These are phyloP conservation scores for Belonocnema kinseyi DNA, from an alignment of 1,140 invertebrate genomes.

Conservation along the genomic window DNA sequence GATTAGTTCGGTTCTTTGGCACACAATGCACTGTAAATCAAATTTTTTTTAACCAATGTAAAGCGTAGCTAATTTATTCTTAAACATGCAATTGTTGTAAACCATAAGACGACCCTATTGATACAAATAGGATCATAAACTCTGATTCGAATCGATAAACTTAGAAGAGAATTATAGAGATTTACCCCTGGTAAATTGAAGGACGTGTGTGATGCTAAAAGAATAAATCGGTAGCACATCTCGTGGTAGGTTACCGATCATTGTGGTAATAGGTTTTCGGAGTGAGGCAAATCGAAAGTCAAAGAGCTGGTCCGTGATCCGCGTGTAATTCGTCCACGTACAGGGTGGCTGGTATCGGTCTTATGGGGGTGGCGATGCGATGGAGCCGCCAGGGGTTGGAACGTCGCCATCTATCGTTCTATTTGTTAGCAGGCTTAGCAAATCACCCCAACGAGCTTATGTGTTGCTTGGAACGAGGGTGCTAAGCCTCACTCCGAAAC, in stretches of 20 bases:
- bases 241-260: slow-evolving; percentile 24
- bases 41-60: too few species aligned
- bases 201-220: slow-evolving; percentile 24
- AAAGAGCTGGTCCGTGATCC: slow-evolving; percentile 66
- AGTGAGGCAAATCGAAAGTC: slow-evolving; percentile 70
- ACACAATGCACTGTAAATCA: too few species aligned
- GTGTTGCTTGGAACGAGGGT: slow-evolving; percentile 67
- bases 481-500: slow-evolving; percentile 64
- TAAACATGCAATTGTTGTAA: too few species aligned
- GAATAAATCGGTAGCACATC: slow-evolving; percentile 15
- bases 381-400: slow-evolving; percentile 54
- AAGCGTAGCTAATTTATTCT: too few species aligned
- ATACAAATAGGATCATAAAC: neutral
- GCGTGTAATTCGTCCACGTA: slow-evolving; percentile 69
- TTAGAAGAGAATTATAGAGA: neutral
- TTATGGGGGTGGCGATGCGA: slow-evolving; percentile 46
- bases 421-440: slow-evolving; percentile 76
- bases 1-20: too few species aligned
- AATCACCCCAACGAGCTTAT: slow-evolving; percentile 74
- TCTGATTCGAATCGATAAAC: neutral
- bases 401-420: slow-evolving; percentile 74
- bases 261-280: slow-evolving; percentile 48
- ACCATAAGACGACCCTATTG: too few species aligned
- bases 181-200: slow-evolving; percentile 9
- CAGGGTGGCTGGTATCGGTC: slow-evolving; percentile 50